A percentile compares a stretch with the other conserved stretches of the same genome.
Evolutionary conservation across 2,888 invertebrate species (phyloP).

Genomic region (Galerucella pusilla): DNA sequence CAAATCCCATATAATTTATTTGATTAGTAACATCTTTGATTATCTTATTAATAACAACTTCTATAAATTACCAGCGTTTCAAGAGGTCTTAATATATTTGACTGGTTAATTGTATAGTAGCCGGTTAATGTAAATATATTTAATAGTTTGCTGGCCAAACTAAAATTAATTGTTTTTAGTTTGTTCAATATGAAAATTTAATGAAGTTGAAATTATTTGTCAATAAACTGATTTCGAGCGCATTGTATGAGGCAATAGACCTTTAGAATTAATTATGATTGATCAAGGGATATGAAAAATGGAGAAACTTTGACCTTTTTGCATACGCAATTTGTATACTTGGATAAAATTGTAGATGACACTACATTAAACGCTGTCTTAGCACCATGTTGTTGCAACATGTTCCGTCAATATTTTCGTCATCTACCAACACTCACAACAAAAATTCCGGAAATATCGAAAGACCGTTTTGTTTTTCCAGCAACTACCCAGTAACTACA

Average conservation of each 20-base stretch:
- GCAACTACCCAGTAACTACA: too few species aligned
- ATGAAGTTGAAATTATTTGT: neutral
- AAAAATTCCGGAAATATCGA: too few species aligned
- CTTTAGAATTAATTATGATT: neutral
- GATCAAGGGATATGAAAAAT: neutral
- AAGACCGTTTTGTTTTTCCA: too few species aligned
- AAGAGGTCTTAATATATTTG: neutral
- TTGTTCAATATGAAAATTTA: neutral
- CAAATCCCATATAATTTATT: conserved; percentile 11
- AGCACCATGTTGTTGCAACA: too few species aligned
- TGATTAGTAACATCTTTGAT: conserved; percentile 14
- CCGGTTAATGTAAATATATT: conserved; percentile 7
- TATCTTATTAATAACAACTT: conserved; percentile 18
- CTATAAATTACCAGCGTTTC: conserved; percentile 15
- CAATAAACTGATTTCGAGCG: neutral
- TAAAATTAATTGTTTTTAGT: conserved; percentile 11
- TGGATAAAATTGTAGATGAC: too few species aligned
- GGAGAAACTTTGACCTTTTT: too few species aligned
- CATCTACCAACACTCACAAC: too few species aligned
- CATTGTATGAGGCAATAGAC: neutral
- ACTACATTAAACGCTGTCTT: too few species aligned
- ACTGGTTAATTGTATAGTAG: conserved; percentile 17
- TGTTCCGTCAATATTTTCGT: too few species aligned
- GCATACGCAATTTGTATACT: too few species aligned
- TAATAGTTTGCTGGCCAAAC: neutral